phyloP scores from a whole-genome alignment of 2,113 vertebrate species.

The Phaethon lepturus region DNA sequence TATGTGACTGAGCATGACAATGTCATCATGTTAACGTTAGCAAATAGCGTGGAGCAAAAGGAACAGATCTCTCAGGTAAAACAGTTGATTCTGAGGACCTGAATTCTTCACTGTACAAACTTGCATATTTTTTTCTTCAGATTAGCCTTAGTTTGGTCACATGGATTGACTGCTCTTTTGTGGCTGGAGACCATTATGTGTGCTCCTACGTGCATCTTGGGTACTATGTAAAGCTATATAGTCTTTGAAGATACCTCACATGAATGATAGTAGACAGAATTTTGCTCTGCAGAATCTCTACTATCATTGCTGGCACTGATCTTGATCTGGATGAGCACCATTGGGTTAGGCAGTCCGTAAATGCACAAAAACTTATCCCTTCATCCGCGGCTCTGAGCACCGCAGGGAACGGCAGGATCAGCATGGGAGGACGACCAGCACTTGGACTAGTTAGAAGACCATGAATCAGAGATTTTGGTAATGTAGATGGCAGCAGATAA shows the following conservation, averaged over 20 bases:
- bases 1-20: background rate
- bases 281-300: background rate
- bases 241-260: background rate
- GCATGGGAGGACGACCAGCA: background rate
- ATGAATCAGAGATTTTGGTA: background rate
- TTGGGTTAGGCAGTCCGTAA: background rate
- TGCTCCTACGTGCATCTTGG: background rate
- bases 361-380: background rate
- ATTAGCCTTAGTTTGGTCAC: background rate
- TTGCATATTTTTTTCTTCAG: background rate
- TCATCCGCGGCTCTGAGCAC: background rate
- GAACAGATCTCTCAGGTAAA: background rate
- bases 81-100: background rate
- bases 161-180: background rate
- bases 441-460: background rate
- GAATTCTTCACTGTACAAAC: background rate
- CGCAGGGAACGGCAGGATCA: background rate
- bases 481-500: background rate
- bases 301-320: background rate
- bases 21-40: background rate
- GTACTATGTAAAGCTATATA: background rate
- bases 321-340: background rate
- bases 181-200: background rate
- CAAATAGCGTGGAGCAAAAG: background rate
- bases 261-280: background rate